These are phyloP conservation scores for Cathartes aura DNA, from an alignment of 2,113 vertebrate species.

Conservation along the genomic window DNA sequence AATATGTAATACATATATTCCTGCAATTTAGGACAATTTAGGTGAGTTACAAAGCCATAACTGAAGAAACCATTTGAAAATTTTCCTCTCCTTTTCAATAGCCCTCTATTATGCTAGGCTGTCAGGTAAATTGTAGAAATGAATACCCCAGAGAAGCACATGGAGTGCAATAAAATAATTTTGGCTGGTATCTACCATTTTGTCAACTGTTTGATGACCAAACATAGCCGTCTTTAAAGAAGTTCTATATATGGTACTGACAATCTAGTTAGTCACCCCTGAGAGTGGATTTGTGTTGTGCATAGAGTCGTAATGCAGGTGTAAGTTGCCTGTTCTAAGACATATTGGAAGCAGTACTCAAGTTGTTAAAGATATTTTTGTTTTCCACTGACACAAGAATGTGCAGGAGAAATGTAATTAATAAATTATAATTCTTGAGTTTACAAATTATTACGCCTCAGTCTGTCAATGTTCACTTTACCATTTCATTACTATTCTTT, in stretches of 20 bases:
- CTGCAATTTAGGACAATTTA: neutral
- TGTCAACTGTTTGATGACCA: neutral
- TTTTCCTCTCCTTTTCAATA: neutral
- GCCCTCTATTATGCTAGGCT: neutral
- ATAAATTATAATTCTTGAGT: neutral
- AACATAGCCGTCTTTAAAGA: neutral
- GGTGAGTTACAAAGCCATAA: neutral
- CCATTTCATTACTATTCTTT: neutral
- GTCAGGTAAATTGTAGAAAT: neutral
- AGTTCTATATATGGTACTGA: neutral
- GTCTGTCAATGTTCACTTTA: neutral
- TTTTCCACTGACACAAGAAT: neutral
- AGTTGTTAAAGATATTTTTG: neutral
- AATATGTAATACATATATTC: neutral
- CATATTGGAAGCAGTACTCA: neutral
- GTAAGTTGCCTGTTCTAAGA: neutral
- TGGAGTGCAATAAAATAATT: neutral
- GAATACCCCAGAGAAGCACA: neutral
- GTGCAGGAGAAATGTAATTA: neutral
- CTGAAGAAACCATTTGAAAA: neutral
- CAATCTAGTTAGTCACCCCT: neutral
- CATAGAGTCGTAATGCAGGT: neutral
- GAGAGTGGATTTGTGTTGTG: neutral
- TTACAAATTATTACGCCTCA: neutral
- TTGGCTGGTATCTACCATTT: neutral